Conservation (phyloP, 2,888 invertebrate genomes). For the Papilio elwesi region DNA sequence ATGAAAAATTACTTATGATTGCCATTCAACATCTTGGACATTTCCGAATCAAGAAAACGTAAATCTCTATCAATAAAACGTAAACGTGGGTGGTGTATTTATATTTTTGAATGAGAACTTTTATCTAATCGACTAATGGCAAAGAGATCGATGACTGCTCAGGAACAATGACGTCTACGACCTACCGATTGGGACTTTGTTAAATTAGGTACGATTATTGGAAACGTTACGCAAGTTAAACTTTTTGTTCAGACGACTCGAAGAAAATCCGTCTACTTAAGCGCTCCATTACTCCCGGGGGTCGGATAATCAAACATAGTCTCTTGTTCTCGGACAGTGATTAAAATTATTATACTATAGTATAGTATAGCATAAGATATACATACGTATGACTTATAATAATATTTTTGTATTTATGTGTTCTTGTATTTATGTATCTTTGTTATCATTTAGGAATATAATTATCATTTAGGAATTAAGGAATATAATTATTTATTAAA, state of each 20-base stretch:
- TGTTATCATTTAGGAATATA: no score
- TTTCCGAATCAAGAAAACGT: conserved; percentile 53
- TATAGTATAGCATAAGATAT: no score
- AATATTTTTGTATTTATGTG: no score
- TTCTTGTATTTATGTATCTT: no score
- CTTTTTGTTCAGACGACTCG: conserved; percentile 47
- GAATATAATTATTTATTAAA: no score
- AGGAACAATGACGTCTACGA: conserved; percentile 63
- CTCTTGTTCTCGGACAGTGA: not conserved
- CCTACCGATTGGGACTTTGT: conserved; percentile 50
- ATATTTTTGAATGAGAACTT: conserved; percentile 60
- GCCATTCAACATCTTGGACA: conserved; percentile 51
- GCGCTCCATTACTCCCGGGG: conserved; percentile 39
- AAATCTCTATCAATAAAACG: conserved; percentile 54
- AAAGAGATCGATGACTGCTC: conserved; percentile 69
- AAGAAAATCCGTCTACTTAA: conserved; percentile 46
- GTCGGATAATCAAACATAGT: conserved; percentile 29
- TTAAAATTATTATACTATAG: not conserved
- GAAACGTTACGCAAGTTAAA: conserved; percentile 55
- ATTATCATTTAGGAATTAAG: no score
- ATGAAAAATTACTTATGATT: conserved; percentile 52
- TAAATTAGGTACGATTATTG: conserved; percentile 37
- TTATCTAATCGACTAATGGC: conserved; percentile 78
- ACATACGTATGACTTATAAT: no score
- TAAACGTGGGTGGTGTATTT: conserved; percentile 65